A percentile compares a stretch with the other conserved stretches of the same genome.
These are phyloP conservation scores for Lophotis ruficrista DNA, from an alignment of 2,113 vertebrate genomes.

Conservation along the genomic window DNA sequence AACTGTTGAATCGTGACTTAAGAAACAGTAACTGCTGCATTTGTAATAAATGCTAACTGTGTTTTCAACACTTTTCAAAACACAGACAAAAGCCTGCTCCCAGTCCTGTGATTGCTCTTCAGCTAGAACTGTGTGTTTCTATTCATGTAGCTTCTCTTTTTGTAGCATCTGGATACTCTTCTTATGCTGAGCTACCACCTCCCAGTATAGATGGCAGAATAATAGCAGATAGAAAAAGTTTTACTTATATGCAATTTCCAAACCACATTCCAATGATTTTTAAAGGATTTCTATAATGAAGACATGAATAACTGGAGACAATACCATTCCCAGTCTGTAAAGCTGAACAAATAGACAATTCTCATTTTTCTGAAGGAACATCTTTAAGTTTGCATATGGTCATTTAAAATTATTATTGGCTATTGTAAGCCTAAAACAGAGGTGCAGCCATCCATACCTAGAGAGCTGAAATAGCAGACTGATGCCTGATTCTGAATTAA, in stretches of 20 bases:
- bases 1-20: not conserved
- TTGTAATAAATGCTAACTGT: not conserved
- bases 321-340: not conserved
- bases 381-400: not conserved
- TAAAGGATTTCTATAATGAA: not conserved
- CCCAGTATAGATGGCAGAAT: not conserved
- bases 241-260: not conserved
- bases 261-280: not conserved
- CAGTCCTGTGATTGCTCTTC: not conserved
- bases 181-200: not conserved
- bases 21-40: not conserved
- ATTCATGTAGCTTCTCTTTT: not conserved
- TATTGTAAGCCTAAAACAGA: not conserved
- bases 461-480: not conserved
- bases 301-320: not conserved
- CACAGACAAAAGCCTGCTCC: not conserved
- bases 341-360: not conserved
- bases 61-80: not conserved
- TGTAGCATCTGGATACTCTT: not conserved
- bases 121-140: not conserved
- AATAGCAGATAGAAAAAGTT: not conserved
- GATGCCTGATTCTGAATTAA: not conserved
- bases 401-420: not conserved
- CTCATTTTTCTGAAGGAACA: not conserved
- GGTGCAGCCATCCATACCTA: not conserved